A percentile compares a stretch with the other conserved stretches of the same genome.
Evolutionary conservation across 2,797 vertebrate genomes (phyloP).

Genomic region (Babyrousa celebensis): DNA sequence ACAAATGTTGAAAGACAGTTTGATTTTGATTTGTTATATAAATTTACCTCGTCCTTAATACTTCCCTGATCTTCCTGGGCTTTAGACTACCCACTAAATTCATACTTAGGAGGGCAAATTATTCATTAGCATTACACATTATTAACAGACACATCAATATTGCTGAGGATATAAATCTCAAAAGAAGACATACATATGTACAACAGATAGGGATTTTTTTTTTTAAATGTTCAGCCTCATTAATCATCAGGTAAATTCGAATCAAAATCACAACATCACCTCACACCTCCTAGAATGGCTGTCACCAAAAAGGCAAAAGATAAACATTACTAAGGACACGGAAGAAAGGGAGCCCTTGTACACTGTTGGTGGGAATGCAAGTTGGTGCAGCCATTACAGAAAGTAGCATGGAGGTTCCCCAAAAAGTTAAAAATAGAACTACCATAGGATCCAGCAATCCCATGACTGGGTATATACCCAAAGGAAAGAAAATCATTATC

Average conservation of each 20-base stretch:
- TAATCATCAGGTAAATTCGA: not conserved
- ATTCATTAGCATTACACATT: not conserved
- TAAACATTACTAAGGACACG: not conserved
- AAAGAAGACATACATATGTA: not conserved
- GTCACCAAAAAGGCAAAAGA: not conserved
- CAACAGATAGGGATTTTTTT: not conserved
- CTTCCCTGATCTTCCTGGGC: not conserved
- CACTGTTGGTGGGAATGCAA: not conserved
- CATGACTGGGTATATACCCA: not conserved
- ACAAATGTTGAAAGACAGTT: not conserved
- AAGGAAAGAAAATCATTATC: not conserved
- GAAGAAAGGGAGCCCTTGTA: not conserved
- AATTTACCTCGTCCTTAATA: too few relatives aligned
- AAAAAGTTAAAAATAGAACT: slow-evolving; percentile 16
- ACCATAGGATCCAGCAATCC: not conserved
- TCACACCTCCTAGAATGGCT: not conserved
- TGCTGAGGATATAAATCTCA: slow-evolving; percentile 35
- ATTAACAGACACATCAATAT: not conserved
- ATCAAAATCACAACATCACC: not conserved
- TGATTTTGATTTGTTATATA: not conserved
- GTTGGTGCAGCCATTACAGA: not conserved
- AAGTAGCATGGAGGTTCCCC: not conserved
- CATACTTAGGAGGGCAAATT: not conserved
- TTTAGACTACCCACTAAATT: not conserved
- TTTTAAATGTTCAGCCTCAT: not conserved